Evolutionary conservation across 2,113 vertebrate species (phyloP).

Genomic region (Tyto alba): DNA sequence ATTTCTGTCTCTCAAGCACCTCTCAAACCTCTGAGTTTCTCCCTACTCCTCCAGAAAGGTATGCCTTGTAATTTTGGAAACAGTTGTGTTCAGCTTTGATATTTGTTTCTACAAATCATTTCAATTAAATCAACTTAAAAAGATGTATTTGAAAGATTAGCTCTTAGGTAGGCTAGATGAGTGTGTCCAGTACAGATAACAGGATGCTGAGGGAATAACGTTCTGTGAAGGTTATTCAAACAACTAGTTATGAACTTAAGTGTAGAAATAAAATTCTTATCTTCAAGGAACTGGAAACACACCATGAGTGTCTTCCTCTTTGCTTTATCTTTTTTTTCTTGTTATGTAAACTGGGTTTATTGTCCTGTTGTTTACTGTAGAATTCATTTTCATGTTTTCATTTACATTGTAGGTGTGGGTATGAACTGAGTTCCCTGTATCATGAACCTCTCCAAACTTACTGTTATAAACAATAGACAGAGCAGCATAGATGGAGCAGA

Average conservation of each 20-base stretch:
- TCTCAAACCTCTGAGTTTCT: neutral
- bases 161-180: neutral
- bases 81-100: neutral
- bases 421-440: neutral
- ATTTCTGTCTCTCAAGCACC: neutral
- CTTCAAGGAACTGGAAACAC: neutral
- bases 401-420: neutral
- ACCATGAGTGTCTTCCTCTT: neutral
- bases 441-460: neutral
- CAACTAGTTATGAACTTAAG: neutral
- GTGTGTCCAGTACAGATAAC: neutral
- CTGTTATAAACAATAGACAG: neutral
- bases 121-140: neutral
- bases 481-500: neutral
- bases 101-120: neutral
- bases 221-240: neutral
- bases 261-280: neutral
- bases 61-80: neutral
- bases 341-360: neutral
- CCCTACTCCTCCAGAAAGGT: neutral
- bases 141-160: neutral
- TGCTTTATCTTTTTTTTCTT: neutral
- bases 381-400: neutral
- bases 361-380: neutral
- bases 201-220: neutral